Evolutionary conservation across 2,113 vertebrate genomes (phyloP).

Genomic region (Turdus rufiventris): DNA sequence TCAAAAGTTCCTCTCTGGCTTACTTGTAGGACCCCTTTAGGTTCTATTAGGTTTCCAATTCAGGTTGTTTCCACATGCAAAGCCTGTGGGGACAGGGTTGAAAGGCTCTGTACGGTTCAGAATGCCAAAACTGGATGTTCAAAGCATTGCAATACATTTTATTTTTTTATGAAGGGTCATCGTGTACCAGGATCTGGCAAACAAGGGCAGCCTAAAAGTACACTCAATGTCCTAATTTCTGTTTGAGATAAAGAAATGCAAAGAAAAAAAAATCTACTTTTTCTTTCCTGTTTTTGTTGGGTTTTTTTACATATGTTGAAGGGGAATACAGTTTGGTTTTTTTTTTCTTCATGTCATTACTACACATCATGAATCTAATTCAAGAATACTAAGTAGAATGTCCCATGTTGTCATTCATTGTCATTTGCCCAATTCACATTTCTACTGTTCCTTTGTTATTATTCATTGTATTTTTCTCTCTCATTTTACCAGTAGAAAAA

Average conservation of each 20-base stretch:
- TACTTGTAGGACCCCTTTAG: not conserved
- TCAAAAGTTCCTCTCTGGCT: not conserved
- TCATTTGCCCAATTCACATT: not conserved
- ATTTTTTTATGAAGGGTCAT: not conserved
- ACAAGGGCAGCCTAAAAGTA: not conserved
- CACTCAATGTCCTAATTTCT: not conserved
- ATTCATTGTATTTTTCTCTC: not conserved
- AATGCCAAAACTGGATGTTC: not conserved
- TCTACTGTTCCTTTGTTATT: not conserved
- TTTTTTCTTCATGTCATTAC: not conserved
- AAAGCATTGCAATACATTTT: not conserved
- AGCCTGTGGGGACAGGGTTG: not conserved
- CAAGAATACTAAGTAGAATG: not conserved
- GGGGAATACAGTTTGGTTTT: not conserved
- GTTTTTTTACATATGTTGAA: not conserved
- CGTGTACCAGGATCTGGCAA: not conserved
- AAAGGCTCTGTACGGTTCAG: not conserved
- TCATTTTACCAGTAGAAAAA: not conserved
- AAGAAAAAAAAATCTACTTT: not conserved
- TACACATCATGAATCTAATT: not conserved
- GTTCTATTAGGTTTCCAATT: not conserved
- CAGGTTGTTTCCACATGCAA: fast-evolving
- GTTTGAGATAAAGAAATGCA: not conserved
- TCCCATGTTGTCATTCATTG: not conserved
- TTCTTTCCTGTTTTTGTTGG: not conserved